Evolutionary conservation across 2,888 invertebrate genomes (phyloP), one percentile per base, ranked within the genome.

Genomic region (Caenorhabditis auriculariae): DNA sequence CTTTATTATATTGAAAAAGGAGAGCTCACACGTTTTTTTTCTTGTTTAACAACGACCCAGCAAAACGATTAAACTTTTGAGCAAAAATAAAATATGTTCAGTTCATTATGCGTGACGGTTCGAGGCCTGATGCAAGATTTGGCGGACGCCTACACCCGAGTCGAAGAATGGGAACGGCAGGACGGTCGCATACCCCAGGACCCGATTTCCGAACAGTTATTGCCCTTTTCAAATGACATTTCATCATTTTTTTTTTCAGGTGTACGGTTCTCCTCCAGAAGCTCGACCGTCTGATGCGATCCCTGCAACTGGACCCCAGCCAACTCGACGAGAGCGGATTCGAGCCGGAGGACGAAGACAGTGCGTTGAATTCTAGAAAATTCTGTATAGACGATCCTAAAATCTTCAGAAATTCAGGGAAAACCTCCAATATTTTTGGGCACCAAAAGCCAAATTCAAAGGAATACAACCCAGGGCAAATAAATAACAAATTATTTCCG

Each of bases 221-320:
- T 9, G 35, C 41, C n/a, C 26, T 44, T 44, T 35, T 29, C 7
- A 6, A 5, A 41, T 9, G 9, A 19, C 35, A 12, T 32, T 32
- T 12, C 35, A 32, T 32, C 9, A 32, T 32, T n/a, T 32, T n/a
- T 32, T 32, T 6, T 59, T 78, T 24, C 77, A 84, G 84, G 43
- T 90, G 90, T 82, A 87, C 88, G 72, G 85, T 88, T 51, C 85
- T 91, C 63, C 88, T 88, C 76, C 88, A 89, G 75, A 91, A 91
- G 82, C 84, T 91, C 57, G 88, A 88, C 75, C 85, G 87, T 80
- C 83, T 91, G 45, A 84, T 91, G 71, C 87, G 88, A 78, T 88
- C 89, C 0, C 83, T 91, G 66, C 88, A 88, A 56, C 88, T 88
- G 71, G 88, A 88, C 71, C 87, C 54, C 12, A 54, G 54, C 29